phyloP scores from a whole-genome alignment of 2,797 vertebrate genomes.

The Coranthus polyacanthus region DNA sequence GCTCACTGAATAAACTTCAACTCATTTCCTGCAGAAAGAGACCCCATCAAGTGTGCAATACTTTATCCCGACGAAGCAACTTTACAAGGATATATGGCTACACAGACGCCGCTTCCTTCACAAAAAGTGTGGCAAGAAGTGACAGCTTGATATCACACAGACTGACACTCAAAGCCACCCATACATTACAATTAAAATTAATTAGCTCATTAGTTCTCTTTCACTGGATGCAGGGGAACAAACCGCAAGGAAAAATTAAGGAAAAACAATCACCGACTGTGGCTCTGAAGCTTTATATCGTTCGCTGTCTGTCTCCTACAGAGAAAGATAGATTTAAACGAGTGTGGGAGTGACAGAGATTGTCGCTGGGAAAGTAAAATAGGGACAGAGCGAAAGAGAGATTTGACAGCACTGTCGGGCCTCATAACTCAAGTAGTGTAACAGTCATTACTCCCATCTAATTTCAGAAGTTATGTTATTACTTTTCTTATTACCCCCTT shows the following conservation, averaged over 20 bases:
- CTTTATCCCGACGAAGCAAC: not conserved
- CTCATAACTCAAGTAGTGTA: conserved; percentile 30
- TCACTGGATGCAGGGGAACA: conserved; percentile 14
- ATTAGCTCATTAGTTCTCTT: conserved; percentile 50
- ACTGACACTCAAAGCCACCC: conserved; percentile 19
- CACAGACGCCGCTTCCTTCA: not conserved
- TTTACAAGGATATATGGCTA: not conserved
- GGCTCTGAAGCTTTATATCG: conserved; percentile 23
- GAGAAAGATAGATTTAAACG: conserved; percentile 21
- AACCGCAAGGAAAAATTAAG: conserved; percentile 15
- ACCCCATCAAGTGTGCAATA: conserved; percentile 2
- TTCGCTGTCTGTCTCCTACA: conserved; percentile 5
- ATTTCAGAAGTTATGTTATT: conserved; percentile 42
- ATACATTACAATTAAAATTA: conserved; percentile 24
- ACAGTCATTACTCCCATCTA: conserved; percentile 40
- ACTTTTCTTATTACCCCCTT: conserved; percentile 40
- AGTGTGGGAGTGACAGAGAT: conserved; percentile 23
- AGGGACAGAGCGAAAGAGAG: conserved; percentile 4
- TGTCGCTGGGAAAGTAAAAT: conserved; percentile 13
- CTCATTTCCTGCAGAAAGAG: conserved; percentile 28
- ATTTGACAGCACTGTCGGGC: conserved; percentile 16
- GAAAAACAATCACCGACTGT: conserved; percentile 7
- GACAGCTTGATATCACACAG: conserved; percentile 21
- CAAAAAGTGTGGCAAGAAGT: conserved; percentile 7
- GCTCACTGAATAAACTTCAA: conserved; percentile 32